phyloP scores from a whole-genome alignment of 2,888 invertebrate species.

The Eupithecia abbreviata region DNA sequence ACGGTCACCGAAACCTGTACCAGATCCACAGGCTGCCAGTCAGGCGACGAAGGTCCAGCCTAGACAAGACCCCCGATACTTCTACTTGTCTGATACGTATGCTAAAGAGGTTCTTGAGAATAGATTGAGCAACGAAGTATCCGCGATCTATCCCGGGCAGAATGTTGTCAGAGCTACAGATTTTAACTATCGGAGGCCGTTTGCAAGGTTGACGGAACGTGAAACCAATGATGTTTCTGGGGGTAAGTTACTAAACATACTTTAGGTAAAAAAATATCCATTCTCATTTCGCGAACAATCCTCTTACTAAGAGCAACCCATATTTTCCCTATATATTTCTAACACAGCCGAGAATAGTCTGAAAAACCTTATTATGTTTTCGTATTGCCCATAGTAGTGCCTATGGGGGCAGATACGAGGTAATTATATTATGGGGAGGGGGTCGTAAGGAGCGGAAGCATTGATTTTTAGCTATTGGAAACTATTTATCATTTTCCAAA shows the following conservation, averaged over 20 bases:
- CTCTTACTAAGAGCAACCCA: no score
- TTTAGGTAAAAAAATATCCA: not conserved
- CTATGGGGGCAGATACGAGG: no score
- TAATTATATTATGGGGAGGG: no score
- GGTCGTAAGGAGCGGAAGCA: no score
- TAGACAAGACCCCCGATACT: conserved; percentile 73
- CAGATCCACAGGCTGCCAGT: conserved; percentile 54
- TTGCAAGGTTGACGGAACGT: conserved; percentile 50
- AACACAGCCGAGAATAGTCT: no score
- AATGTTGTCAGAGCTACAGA: conserved; percentile 61
- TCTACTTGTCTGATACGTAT: conserved; percentile 76
- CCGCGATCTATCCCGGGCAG: conserved; percentile 65
- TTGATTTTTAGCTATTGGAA: no score
- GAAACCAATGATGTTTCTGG: conserved; percentile 48
- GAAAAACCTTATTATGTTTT: no score
- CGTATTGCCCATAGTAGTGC: no score
- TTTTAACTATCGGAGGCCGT: conserved; percentile 39
- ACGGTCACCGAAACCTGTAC: conserved; percentile 56
- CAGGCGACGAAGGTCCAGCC: conserved; percentile 65
- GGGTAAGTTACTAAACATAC: conserved; percentile 43
- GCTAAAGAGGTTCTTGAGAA: conserved; percentile 68
- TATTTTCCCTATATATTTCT: no score
- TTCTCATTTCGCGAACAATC: no score
- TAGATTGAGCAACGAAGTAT: conserved; percentile 65
- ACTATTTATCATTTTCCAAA: no score